Evolutionary conservation across 2,888 invertebrate species (phyloP), one percentile per base, ranked within the genome.

Genomic region (Eupeodes luniger): DNA sequence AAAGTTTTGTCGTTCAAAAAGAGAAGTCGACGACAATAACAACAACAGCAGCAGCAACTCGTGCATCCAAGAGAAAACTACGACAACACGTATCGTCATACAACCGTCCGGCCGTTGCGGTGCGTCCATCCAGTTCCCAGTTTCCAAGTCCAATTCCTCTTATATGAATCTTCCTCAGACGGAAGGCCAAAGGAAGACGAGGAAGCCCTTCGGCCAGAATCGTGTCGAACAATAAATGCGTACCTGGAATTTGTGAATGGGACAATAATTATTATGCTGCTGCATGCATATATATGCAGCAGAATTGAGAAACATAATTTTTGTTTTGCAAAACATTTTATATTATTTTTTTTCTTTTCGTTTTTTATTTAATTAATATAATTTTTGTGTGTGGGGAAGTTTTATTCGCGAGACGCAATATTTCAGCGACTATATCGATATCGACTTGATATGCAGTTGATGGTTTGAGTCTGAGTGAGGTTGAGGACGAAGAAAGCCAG

Each of bases 181-280:
- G 4, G 0, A 7, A 57, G 27, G 47, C 49, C 27, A 49, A 27
- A 27, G 10, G 27, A 49, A 47, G 69, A 69, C 10, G 69, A 70
- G 7, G 44, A 11, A 78, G 85, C 88, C 88, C 88, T 66, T 81
- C 81, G 88, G 88, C 88, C 69, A 75, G 81, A 78, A 69, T 88
- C 85, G 85, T 88, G 88, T 88, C 88, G 74, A 75, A 78, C 88
- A 85, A 85, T 88, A 88, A 88, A 88, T 85, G 88, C 88, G 78
- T 88, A 88, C 88, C 88, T 85, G 88, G 88, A 88, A 88, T 88
- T 88, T 81, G 78, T 75, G 88, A 85, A 88, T 88, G 85, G 77
- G 78, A 74, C 88, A 88, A 88, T 88, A 88, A 88, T 88, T 88
- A 88, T 70, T 55, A 70, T 70, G 70, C 70, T 66, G 75, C 80